Base-by-base conservation (phyloP, 2,113 vertebrate genomes). In the Trichomycterus rosablanca region DNA sequence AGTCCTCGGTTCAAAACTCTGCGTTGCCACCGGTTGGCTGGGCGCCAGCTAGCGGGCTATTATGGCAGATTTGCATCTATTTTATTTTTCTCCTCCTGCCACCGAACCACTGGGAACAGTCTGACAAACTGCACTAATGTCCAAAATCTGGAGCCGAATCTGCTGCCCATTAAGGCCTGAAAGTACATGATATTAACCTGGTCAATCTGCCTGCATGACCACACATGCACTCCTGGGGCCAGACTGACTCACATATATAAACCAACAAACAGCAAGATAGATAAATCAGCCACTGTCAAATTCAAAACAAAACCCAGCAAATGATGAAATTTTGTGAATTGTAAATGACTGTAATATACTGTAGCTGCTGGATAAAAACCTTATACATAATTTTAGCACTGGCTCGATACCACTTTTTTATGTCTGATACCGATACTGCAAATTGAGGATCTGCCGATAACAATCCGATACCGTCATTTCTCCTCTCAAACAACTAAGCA, bases 181-280 rank as follows among this genome's bases (percentile, higher is more conserved):
- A 63, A 66, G 68, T 50, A 63, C 32, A 52, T 37, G 30, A 65
- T 69, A 72, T 70, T 72, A 76, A 76, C 66, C 74, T 75, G 68
- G 68, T 66, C 68, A 67, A 53, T 67, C 71, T 59, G 62, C 20
- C 26, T 63, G 51, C 15, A 55, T 62, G 39, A 46, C 19, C 54
- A 44, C 45, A 24, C 51, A 35, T 26, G 49, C 50, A 56, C 72
- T 45, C 69, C 4, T 3, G 68, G 58, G 70, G 64, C 23, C 42
- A 37, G 12, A 18, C 37, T 12, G n/a, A 6, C 7, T 7, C 43
- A 60, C 44, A n/a, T n/a, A 26, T 18, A 42, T 44, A 53, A 18
- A 37, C 14, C 16, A 14, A 51, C 14, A 43, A 23, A 48, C 20
- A 52, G 7, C 49, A 10, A 24, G 20, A 53, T 1, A 4, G 18